These are phyloP conservation scores for Hucho hucho DNA, from an alignment of 2,113 vertebrate genomes.

Conservation along the genomic window DNA sequence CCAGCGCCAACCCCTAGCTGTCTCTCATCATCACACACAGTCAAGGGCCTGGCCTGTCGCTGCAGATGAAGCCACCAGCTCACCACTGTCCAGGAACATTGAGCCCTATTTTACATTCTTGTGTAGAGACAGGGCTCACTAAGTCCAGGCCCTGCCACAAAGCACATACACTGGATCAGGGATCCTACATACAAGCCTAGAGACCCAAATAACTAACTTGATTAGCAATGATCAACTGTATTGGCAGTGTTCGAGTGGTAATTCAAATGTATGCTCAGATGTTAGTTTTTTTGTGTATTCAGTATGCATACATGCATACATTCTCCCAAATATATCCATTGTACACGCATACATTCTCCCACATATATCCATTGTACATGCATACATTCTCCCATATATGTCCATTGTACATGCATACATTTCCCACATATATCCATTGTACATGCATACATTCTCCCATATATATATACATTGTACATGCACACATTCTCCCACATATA, in stretches of 20 bases:
- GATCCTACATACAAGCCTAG: slow-evolving; percentile 11
- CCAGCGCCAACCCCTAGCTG: slow-evolving; percentile 64
- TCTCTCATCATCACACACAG: slow-evolving; percentile 70
- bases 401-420: too few species aligned
- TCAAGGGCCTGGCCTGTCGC: slow-evolving; percentile 72
- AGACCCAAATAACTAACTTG: slow-evolving; percentile 42
- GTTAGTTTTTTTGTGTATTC: too few species aligned
- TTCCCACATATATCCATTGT: too few species aligned
- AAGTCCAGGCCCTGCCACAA: slow-evolving; percentile 59
- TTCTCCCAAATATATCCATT: too few species aligned
- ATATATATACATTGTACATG: too few species aligned
- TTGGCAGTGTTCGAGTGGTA: not conserved
- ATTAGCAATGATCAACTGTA: slow-evolving; percentile 47
- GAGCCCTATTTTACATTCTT: slow-evolving; percentile 66
- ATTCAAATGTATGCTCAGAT: slow-evolving; percentile 11
- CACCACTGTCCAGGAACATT: slow-evolving; percentile 70
- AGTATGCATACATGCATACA: too few species aligned
- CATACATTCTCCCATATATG: too few species aligned
- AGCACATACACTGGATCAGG: slow-evolving; percentile 48
- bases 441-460: too few species aligned
- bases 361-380: too few species aligned
- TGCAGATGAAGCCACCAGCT: slow-evolving; percentile 71
- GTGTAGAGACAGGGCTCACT: slow-evolving; percentile 61
- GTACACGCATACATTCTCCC: too few species aligned
- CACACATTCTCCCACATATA: too few species aligned